These are phyloP conservation scores for Ciconia nigra DNA, from an alignment of 2,797 vertebrate genomes.

Conservation along the genomic window DNA sequence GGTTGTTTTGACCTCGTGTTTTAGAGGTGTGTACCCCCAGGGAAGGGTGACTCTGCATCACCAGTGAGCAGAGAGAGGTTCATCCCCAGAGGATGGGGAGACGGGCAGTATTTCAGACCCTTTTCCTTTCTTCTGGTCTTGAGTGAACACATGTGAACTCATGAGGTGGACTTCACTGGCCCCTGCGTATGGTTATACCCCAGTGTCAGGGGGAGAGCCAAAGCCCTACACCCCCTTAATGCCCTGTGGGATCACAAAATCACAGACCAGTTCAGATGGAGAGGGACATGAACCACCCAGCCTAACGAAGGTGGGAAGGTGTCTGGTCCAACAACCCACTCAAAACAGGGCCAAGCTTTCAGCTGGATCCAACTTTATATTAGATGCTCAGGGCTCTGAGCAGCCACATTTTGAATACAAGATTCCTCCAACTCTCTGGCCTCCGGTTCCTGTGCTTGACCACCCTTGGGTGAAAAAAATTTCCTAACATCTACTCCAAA, in stretches of 20 bases:
- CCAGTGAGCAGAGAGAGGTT: not conserved
- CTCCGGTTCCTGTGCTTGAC: not conserved
- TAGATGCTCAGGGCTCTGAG: not conserved
- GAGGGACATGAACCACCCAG: not conserved
- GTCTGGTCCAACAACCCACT: not conserved
- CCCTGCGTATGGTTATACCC: not conserved
- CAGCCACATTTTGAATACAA: not conserved
- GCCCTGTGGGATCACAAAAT: not conserved
- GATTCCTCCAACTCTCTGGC: not conserved
- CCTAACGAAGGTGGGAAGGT: rapidly evolving
- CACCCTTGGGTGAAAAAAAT: not conserved
- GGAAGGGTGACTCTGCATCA: not conserved
- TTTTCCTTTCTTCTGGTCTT: not conserved
- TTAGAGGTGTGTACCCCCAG: not conserved
- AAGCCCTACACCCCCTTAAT: not conserved
- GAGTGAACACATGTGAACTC: not conserved
- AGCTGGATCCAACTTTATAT: not conserved
- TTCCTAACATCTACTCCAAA: not conserved
- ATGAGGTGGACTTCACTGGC: rapidly evolving
- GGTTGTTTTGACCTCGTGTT: not conserved
- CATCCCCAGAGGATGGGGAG: not conserved
- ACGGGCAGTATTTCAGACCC: not conserved
- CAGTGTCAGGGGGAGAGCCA: not conserved
- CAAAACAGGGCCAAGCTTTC: not conserved
- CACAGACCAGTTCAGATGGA: not conserved